Evolutionary conservation across 2,888 invertebrate genomes (phyloP), one percentile per base, ranked within the genome.

Genomic region (Chalcosyrphus nemorum): DNA sequence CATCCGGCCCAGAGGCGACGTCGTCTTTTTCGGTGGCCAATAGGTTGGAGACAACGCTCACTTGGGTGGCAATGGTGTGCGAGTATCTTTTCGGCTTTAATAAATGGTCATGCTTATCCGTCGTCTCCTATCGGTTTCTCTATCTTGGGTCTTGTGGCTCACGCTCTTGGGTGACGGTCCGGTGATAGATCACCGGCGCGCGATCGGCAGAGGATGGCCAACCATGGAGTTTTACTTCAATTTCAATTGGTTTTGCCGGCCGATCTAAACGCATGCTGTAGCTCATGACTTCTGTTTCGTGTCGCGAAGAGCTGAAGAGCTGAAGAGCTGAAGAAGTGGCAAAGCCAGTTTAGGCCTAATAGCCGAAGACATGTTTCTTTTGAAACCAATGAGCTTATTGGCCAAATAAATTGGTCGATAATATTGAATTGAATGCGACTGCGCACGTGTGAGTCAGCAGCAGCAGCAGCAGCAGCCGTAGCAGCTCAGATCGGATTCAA

Each of bases 51-150:
- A 72, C 72, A n/a, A n/a, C n/a, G n/a, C n/a, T n/a, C n/a, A 29
- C 82, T 80, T 84, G 78, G 82, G 82, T 84, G 82, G 82, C 74
- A 47, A 38, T 63, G 45, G 38, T 78, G 11, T n/a, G n/a, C n/a
- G n/a, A n/a, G 63, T 84, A 57, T 75, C 68, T 80, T 63, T 78
- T 80, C 45, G 78, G 72, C 63, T 68, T 41, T 66, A 54, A 84
- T 63, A 78, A 84, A 84, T 84, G 68, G 68, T 27, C 63, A 68
- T 56, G 65, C 72, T 78, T 84, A 80, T 56, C n/a, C n/a, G n/a
- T n/a, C 68, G 68, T 63, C 61, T n/a, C n/a, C n/a, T 74, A 84
- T 80, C 74, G 74, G 80, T 74, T 74, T 84, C 80, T 84, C 80
- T 68, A 75, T 74, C 78, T 66, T 63, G 29, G 63, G 47, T 47